Base-by-base conservation (phyloP, 2,888 invertebrate species). In the Lepidochrysops patricia region DNA sequence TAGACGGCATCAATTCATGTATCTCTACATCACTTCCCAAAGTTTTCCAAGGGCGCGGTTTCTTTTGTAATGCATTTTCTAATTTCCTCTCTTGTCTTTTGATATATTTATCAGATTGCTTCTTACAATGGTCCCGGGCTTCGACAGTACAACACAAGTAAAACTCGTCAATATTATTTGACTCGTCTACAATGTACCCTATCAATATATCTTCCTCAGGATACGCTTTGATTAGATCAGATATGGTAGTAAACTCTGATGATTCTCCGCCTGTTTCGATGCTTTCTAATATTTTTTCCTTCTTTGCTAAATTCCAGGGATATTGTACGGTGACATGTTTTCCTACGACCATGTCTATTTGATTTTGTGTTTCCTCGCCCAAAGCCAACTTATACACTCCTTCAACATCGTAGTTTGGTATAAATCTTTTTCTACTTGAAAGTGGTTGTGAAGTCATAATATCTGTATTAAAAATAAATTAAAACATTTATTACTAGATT, bases 241-340 rank as follows among this genome's bases (percentile, higher is more conserved):
- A 79, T 4, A 91, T 61, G 1, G 74, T 66, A 23, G 74, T 80
- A 29, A 90, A 82, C 61, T 91, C 90, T 0, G 90, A 89, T 1
- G 82, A 64, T 63, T 90, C 91, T 13, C 90, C 90, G 49, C 91
- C 87, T 0, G 90, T 64, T 2, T 92, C 91, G 56, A 95, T 85
- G 58, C 90, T 86, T 68, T 94, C 93, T 57, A 91, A 83, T 1
- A 95, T 80, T 50, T 90, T 81, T 32, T 90, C 89, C 74, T 91
- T 94, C 19, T 81, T 82, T 0, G 95, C 81, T 62, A 84, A 87
- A 63, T 92, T 93, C 95, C 95, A 95, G 0, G 95, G 95, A 70
- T 91, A 92, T 73, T 95, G 95, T 15, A 92, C 91, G 0, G 92
- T 94, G 0, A 95, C 90, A 71, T 95, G 90, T 35, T 90, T 83